Base-by-base conservation (phyloP, 1,140 invertebrate species). In the Aethina tumida region DNA sequence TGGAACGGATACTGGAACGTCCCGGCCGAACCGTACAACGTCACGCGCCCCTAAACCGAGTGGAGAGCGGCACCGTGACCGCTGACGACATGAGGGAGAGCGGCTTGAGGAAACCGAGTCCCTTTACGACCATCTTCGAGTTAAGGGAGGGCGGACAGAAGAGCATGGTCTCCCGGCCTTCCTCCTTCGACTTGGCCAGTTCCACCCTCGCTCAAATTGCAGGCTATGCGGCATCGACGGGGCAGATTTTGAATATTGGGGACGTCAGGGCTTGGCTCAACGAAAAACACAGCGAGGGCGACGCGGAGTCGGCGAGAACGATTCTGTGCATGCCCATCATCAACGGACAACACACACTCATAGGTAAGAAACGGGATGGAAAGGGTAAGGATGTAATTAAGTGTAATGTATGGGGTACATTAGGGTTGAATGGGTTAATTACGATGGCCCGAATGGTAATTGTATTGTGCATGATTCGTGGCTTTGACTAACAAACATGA, bases 291-390 rank as follows among this genome's bases (percentile, higher is more conserved):
- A 65, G 60, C 47, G 64, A 71, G 7, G 72, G 77, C 22, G 78
- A 77, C 45, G 69, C 63, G 0, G 73, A 70, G 45, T 71, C 65
- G 9, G 78, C 82, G 0, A 70, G 73, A 35, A 84, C 82, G 19
- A 85, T 90, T 50, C 71, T 90, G 1, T 90, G 84, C 52, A 91
- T 93, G 83, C 89, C 89, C 0, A 93, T 94, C 41, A 81, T 86
- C 14, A 93, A 93, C 61, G 86, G 84, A 3, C 80, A 89, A 56
- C 81, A 81, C 47, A 45, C 36, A 17, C 48, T 55, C 17, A 55
- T 55, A 45, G 53, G 53, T 55, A 49, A 29, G 31, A 22, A 32
- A 13, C 4, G n/a, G 14, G 4, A 12, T 14, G n/a, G 14, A n/a
- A n/a, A n/a, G n/a, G n/a, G n/a, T n/a, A n/a, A n/a, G n/a, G n/a